Conservation (phyloP, 35 echinoderm and acorn worm species). For the Acanthaster planci region DNA sequence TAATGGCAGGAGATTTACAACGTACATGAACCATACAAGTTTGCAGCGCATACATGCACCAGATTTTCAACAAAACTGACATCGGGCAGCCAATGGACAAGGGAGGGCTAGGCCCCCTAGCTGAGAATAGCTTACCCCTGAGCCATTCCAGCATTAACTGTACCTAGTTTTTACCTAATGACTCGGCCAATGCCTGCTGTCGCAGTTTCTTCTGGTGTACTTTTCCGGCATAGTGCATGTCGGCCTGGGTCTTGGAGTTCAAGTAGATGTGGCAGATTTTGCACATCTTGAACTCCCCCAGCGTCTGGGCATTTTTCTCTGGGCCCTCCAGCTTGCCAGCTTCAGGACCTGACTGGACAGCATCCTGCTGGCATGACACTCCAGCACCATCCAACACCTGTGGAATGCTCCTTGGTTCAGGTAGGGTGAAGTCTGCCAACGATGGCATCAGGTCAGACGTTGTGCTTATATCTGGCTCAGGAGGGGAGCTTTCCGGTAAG, state of each 20-base stretch:
- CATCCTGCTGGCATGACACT: neutral
- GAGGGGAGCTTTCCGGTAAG: no score
- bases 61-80: neutral
- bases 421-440: neutral
- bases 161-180: neutral
- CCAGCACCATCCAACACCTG: neutral
- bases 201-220: slow-evolving; percentile 35
- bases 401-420: neutral
- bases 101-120: neutral
- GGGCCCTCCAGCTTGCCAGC: neutral
- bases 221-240: slow-evolving; percentile 38
- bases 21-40: neutral
- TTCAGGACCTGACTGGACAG: neutral
- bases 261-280: neutral
- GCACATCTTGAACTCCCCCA: slow-evolving; percentile 22
- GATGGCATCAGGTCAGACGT: neutral
- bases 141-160: neutral
- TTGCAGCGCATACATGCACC: neutral
- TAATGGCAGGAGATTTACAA: no score
- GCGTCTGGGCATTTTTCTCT: neutral
- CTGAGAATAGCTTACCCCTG: neutral
- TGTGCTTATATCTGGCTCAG: no score
- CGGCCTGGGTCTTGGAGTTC: slow-evolving; percentile 20
- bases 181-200: neutral
- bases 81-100: neutral